These are phyloP conservation scores for Muscidifurax raptorellus DNA, from an alignment of 1,140 invertebrate genomes.

Conservation along the genomic window DNA sequence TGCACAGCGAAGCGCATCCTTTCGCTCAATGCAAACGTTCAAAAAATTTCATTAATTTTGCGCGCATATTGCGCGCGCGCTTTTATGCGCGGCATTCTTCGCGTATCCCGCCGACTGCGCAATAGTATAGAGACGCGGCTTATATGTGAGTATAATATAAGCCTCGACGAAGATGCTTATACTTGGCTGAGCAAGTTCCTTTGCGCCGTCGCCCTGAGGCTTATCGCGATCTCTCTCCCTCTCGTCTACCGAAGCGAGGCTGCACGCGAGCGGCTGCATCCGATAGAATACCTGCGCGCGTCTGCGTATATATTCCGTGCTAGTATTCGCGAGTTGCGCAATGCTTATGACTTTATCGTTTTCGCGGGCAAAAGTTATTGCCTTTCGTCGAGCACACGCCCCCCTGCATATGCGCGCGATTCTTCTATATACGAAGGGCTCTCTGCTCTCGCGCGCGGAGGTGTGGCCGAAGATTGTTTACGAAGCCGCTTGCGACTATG, in stretches of 20 bases:
- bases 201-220: neutral
- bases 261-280: neutral
- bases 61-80: neutral
- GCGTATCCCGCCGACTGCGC: neutral
- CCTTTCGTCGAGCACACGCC: neutral
- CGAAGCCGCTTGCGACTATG: neutral
- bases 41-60: slow-evolving; percentile 11
- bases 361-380: slow-evolving; percentile 32
- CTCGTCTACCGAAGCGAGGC: neutral
- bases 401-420: neutral
- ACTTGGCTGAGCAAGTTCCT: neutral
- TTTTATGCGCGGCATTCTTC: neutral
- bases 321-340: neutral
- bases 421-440: neutral
- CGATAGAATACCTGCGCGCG: neutral
- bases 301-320: neutral
- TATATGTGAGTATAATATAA: neutral
- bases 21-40: neutral
- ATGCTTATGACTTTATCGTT: slow-evolving; percentile 35
- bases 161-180: neutral
- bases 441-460: neutral
- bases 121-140: neutral
- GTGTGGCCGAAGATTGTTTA: slow-evolving; percentile 1
- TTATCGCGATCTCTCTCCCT: neutral
- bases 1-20: no score